These are phyloP conservation scores for Sarcophaga variegata DNA, from an alignment of 2,888 invertebrate genomes.

Conservation along the genomic window DNA sequence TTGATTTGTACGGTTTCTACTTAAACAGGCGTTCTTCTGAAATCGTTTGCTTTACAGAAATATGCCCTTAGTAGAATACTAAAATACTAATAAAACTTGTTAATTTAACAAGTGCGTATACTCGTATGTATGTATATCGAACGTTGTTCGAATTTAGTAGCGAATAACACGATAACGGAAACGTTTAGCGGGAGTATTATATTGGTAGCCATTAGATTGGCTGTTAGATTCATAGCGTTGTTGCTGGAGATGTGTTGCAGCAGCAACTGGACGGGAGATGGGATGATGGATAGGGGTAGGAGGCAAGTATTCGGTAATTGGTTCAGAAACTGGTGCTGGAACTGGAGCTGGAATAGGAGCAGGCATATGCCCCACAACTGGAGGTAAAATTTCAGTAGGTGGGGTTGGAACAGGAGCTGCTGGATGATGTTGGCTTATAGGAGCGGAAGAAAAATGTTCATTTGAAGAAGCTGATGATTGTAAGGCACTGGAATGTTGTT, in stretches of 20 bases:
- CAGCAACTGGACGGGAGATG: conserved; percentile 10
- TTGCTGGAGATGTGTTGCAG: conserved; percentile 26
- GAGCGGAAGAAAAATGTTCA: conserved; percentile 39
- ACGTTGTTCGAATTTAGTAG: conserved; percentile 5
- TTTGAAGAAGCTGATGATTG: background rate
- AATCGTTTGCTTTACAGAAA: too few relatives aligned
- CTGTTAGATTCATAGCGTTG: conserved; percentile 18
- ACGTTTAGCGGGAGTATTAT: conserved; percentile 58
- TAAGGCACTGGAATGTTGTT: background rate
- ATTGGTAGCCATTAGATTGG: conserved; percentile 61
- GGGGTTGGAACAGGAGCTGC: conserved; percentile 36
- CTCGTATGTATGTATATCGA: background rate
- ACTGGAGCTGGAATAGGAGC: background rate
- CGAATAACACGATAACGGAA: conserved; percentile 49
- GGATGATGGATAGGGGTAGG: background rate
- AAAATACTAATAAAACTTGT: conserved; percentile 35
- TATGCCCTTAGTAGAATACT: too few relatives aligned
- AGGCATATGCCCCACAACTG: background rate
- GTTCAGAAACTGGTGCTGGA: conserved; percentile 49
- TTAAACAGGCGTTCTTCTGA: too few relatives aligned
- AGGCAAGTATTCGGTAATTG: conserved; percentile 34
- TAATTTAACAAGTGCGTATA: conserved; percentile 59
- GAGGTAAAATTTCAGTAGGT: background rate
- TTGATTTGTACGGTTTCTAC: too few relatives aligned
- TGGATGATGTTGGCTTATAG: conserved; percentile 33